These are phyloP conservation scores for Melieria omissa DNA, from an alignment of 2,888 invertebrate species.

Conservation along the genomic window DNA sequence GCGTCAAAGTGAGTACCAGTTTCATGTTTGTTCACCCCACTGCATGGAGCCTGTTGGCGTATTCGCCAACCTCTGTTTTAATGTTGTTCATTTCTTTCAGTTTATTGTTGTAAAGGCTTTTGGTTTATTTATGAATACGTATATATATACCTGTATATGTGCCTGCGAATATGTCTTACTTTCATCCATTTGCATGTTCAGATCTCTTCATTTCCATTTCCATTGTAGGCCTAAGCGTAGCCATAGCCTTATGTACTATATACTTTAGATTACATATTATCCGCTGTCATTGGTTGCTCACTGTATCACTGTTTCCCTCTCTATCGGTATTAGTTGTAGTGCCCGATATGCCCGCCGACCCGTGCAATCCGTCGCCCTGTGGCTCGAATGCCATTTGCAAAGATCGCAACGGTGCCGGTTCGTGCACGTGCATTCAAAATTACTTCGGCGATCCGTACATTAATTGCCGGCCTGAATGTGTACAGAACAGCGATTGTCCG, in stretches of 20 bases:
- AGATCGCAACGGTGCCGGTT: constrained; percentile 82
- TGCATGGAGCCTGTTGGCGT: constrained; percentile 37
- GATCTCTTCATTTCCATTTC: constrained; percentile 18
- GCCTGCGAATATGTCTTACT: constrained; percentile 12
- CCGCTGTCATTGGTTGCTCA: not conserved
- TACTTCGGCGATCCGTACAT: constrained; percentile 88
- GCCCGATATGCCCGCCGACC: constrained; percentile 70
- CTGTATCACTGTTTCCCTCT: constrained; percentile 29
- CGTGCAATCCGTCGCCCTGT: constrained; percentile 87
- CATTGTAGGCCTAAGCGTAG: constrained; percentile 21
- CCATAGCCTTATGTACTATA: constrained; percentile 11
- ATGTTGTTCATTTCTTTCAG: constrained; percentile 49
- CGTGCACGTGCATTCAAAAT: constrained; percentile 83
- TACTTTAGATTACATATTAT: not conserved
- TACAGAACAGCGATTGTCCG: constrained; percentile 86
- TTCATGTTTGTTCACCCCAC: constrained; percentile 35
- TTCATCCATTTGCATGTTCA: constrained; percentile 31
- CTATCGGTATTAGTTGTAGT: constrained; percentile 65
- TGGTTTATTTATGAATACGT: constrained; percentile 48
- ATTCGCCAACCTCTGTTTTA: constrained; percentile 4
- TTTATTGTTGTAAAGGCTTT: constrained; percentile 42
- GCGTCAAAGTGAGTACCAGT: constrained; percentile 70
- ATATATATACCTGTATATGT: constrained; percentile 33
- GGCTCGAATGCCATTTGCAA: constrained; percentile 87
- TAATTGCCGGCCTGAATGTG: constrained; percentile 88